These are phyloP conservation scores for Drosophila ficusphila DNA, from an alignment of 1,140 invertebrate species.

Conservation along the genomic window DNA sequence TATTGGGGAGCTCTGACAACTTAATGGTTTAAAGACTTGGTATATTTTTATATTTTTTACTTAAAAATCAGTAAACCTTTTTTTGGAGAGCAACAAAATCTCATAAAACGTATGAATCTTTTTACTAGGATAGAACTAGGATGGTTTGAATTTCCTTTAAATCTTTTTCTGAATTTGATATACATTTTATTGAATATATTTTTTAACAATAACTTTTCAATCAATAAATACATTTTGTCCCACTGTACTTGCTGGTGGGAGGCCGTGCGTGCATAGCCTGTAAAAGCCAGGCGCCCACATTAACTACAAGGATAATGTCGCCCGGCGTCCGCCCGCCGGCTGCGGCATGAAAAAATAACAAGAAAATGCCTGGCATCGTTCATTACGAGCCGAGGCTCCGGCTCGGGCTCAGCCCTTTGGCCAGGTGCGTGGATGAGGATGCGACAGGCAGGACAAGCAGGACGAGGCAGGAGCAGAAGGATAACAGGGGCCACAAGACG, in stretches of 20 bases:
- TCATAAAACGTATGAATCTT: too few species aligned
- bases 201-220: background rate
- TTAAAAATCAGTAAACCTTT: too few species aligned
- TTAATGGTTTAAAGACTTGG: too few species aligned
- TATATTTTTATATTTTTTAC: too few species aligned
- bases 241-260: slow-evolving; percentile 34
- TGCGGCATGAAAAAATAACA: slow-evolving; percentile 72
- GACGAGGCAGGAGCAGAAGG: slow-evolving; percentile 1
- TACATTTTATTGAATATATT: too few species aligned
- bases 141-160: too few species aligned
- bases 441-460: background rate
- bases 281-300: slow-evolving; percentile 51
- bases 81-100: too few species aligned
- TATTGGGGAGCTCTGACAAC: too few species aligned
- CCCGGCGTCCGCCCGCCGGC: slow-evolving; percentile 25
- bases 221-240: background rate
- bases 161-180: too few species aligned
- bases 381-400: slow-evolving; percentile 46
- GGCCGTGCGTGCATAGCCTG: slow-evolving; percentile 56
- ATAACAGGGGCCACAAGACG: slow-evolving; percentile 23
- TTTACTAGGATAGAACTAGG: too few species aligned
- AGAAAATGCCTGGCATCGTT: slow-evolving; percentile 78
- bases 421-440: slow-evolving; percentile 34
- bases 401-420: slow-evolving; percentile 31
- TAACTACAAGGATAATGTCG: slow-evolving; percentile 77